phyloP scores from a whole-genome alignment of 2,888 invertebrate genomes.

The Dolichopus griseipennis region DNA sequence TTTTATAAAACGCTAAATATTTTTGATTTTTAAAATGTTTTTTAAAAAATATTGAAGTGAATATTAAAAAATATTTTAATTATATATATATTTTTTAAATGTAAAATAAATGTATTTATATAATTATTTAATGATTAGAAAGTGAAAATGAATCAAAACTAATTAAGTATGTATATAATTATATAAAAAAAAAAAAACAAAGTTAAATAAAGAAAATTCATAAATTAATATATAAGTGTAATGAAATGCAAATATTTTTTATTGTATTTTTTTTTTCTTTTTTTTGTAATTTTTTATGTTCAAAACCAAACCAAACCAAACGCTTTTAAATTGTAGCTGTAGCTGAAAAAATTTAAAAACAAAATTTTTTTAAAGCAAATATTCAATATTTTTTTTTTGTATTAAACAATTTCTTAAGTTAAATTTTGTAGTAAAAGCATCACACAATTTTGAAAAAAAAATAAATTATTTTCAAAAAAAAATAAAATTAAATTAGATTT shows the following conservation, averaged over 20 bases:
- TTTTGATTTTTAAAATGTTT: too few species aligned
- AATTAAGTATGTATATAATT: too few species aligned
- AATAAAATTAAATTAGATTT: background rate
- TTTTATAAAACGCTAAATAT: too few species aligned
- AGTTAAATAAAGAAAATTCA: too few species aligned
- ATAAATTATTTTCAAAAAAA: background rate
- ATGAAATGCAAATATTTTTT: constrained; percentile 6
- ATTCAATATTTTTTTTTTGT: background rate
- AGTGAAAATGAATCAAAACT: too few species aligned
- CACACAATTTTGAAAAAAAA: background rate
- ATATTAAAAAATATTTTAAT: too few species aligned
- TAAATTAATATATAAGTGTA: background rate
- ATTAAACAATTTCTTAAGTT: background rate
- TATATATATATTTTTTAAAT: too few species aligned
- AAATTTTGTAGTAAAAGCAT: background rate
- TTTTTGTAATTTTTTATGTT: background rate
- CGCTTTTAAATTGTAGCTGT: background rate
- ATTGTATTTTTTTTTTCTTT: background rate
- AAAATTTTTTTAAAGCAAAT: background rate
- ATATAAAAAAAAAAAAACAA: background rate
- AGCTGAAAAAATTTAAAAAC: constrained; percentile 7
- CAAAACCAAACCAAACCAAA: constrained; percentile 4
- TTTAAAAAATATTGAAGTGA: too few species aligned
- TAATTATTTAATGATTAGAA: too few species aligned
- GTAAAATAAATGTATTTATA: too few species aligned